Base-by-base conservation (phyloP, 2,797 vertebrate genomes). In the Thunnus albacares region DNA sequence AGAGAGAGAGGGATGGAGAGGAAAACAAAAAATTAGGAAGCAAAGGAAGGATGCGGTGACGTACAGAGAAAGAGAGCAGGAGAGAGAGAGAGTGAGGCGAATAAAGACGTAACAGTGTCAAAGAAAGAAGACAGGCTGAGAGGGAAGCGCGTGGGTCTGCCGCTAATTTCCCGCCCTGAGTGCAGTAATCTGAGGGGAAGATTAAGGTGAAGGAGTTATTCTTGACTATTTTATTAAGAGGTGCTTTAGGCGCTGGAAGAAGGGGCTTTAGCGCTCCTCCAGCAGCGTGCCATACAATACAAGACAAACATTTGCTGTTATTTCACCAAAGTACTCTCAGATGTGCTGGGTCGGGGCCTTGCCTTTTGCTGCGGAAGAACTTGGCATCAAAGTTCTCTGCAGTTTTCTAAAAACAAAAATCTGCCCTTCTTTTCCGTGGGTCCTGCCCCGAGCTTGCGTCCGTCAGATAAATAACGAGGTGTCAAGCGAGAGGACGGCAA, bases 301-400 rank as follows among this genome's bases (percentile, higher is more conserved):
- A 96, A 97, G 93, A 95, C 94, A 96, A 97, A 96, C 95, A 95
- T 95, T 94, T 95, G 94, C 93, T 96, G 95, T 96, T 96, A 95
- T 96, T 96, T 94, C 96, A 94, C 93, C 90, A 97, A 96, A 96
- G 94, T 89, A 83, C 84, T 96, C 87, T 96, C 96, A 97, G 95
- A 97, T 94, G 95, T 96, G 90, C 86, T 70, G 79, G 80, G 90
- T 84, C 71, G 59, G 69, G 69, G 89, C 84, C 85, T 90, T 87
- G 85, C 87, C 73, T 92, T 92, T 92, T 87, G 81, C 75, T 65
- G 87, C 60, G 63, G 93, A 95, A 85, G 85, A 94, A 89, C 92
- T 91, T 91, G 92, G 92, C 94, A 94, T 96, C 92, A 95, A 95
- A 95, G 93, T 85, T 88, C 68, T 72, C 71, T 20, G 49, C 76